Percentiles rank a stretch among this genome's conserved stretches.
phyloP scores from a whole-genome alignment of 2,113 vertebrate species.

The Podarcis cretensis region DNA sequence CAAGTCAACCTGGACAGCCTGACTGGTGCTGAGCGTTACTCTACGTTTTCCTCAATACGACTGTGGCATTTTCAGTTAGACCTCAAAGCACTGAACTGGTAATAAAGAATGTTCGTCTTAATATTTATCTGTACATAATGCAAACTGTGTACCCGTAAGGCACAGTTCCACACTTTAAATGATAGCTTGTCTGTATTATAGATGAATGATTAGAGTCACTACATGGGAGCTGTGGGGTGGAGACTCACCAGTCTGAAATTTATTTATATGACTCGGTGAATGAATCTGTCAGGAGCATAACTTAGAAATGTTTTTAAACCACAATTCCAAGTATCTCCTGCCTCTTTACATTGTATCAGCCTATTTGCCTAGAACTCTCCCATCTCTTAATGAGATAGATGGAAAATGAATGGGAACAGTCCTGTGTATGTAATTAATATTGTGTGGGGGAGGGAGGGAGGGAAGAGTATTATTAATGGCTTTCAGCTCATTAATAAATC shows the following conservation, averaged over 20 bases:
- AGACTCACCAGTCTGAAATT: slow-evolving; percentile 63
- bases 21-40: not conserved
- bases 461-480: slow-evolving; percentile 35
- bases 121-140: slow-evolving; percentile 65
- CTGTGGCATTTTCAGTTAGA: not conserved
- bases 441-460: slow-evolving; percentile 46
- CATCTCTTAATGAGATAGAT: slow-evolving; percentile 55
- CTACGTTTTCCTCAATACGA: not conserved
- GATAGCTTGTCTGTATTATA: slow-evolving; percentile 62
- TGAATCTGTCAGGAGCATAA: slow-evolving; percentile 66
- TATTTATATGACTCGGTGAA: slow-evolving; percentile 70
- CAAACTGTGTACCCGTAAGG: slow-evolving; percentile 48
- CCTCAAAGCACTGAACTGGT: slow-evolving; percentile 59
- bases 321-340: slow-evolving; percentile 42
- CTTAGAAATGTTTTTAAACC: slow-evolving; percentile 69
- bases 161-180: slow-evolving; percentile 36
- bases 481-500: slow-evolving; percentile 54
- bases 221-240: slow-evolving; percentile 44
- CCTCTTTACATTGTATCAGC: slow-evolving; percentile 31
- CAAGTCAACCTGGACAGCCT: not conserved
- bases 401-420: slow-evolving; percentile 58
- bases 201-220: slow-evolving; percentile 63
- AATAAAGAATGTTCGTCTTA: slow-evolving; percentile 47
- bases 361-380: slow-evolving; percentile 43
- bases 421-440: slow-evolving; percentile 58